These are phyloP conservation scores for Anodontia alba DNA, from an alignment of 2,888 invertebrate genomes.

Conservation along the genomic window DNA sequence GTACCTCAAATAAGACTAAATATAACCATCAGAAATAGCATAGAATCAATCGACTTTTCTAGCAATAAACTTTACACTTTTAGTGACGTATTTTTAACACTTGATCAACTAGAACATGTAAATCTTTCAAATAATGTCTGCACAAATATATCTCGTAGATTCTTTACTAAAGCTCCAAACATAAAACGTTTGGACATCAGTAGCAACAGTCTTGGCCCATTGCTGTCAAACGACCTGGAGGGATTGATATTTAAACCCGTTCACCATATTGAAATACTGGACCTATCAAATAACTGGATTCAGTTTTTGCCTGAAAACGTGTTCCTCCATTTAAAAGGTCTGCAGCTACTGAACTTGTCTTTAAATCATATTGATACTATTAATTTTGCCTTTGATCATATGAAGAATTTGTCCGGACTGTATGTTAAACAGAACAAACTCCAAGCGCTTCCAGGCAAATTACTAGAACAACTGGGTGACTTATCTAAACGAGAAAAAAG, in stretches of 20 bases:
- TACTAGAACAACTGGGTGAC: slow-evolving; percentile 12
- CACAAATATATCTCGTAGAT: not conserved
- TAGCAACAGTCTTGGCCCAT: slow-evolving; percentile 33
- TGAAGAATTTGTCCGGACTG: slow-evolving; percentile 26
- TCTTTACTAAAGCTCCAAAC: slow-evolving; percentile 7
- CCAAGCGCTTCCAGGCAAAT: not conserved
- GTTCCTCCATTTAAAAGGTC: not conserved
- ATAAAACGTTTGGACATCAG: slow-evolving; percentile 28
- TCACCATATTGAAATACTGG: slow-evolving; percentile 15
- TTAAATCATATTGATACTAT: slow-evolving; percentile 26
- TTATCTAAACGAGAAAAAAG: not conserved
- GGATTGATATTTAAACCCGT: slow-evolving; percentile 30
- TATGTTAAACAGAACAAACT: slow-evolving; percentile 28
- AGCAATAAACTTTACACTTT: not conserved
- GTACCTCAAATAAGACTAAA: too few species aligned
- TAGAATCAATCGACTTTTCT: not conserved
- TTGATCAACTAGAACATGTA: not conserved
- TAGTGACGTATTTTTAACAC: not conserved
- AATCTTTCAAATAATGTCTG: slow-evolving; percentile 37
- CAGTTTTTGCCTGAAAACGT: not conserved
- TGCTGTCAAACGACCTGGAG: not conserved
- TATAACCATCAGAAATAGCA: not conserved
- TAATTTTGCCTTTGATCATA: not conserved
- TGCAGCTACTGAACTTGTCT: not conserved
- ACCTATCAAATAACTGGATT: slow-evolving; percentile 39